Evolutionary conservation across 2,113 vertebrate species (phyloP).

Genomic region (Pseudolaguvia tuberculata): DNA sequence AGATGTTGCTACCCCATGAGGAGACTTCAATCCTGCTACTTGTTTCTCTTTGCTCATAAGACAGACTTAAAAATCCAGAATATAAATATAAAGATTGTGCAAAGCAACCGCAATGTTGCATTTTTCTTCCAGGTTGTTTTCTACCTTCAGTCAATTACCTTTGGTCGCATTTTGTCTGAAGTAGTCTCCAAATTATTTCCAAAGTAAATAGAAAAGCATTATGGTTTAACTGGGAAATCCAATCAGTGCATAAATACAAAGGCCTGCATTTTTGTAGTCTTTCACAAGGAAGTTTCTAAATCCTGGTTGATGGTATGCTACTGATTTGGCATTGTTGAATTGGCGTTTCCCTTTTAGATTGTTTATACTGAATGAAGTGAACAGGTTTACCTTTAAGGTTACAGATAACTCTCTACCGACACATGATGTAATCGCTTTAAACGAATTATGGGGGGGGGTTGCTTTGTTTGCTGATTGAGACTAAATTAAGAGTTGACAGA

Average conservation of each 20-base stretch:
- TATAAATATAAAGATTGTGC: too few relatives aligned
- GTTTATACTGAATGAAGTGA: conserved; percentile 19
- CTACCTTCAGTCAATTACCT: not conserved
- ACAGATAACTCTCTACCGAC: not conserved
- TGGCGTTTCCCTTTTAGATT: conserved; percentile 9
- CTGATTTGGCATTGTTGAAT: not conserved
- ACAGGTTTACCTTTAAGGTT: conserved; percentile 2
- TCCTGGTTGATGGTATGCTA: not conserved
- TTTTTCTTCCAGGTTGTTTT: not conserved
- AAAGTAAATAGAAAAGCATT: too few relatives aligned
- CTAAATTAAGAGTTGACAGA: not conserved
- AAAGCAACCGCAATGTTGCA: not conserved
- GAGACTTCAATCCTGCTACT: not conserved
- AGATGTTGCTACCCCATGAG: too few relatives aligned
- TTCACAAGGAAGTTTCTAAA: not conserved
- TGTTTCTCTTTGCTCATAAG: not conserved
- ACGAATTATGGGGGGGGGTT: not conserved
- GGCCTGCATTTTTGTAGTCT: not conserved
- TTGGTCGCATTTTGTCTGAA: too few relatives aligned
- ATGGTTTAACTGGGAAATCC: not conserved
- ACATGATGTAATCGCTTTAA: not conserved
- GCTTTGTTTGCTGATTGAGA: not conserved
- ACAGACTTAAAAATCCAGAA: not conserved
- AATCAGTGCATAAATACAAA: too few relatives aligned
- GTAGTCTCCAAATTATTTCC: too few relatives aligned